phyloP scores from a whole-genome alignment of 2,113 vertebrate species.

The Lota lota region DNA sequence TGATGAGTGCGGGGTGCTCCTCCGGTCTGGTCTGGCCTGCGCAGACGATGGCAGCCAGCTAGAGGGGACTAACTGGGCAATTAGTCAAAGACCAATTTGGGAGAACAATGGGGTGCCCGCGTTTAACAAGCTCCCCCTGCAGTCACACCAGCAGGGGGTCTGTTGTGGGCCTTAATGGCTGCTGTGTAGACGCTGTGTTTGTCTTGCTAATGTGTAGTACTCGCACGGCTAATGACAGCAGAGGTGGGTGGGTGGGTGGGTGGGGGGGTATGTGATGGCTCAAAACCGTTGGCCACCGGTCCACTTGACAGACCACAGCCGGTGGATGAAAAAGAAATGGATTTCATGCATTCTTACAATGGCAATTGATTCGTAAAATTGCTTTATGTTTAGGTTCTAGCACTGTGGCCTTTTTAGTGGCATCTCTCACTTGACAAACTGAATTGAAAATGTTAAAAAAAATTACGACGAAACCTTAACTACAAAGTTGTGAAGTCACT shows the following conservation, averaged over 20 bases:
- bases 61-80: slow-evolving; percentile 72
- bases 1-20: slow-evolving; percentile 44
- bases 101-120: slow-evolving; percentile 67
- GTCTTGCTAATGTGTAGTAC: slow-evolving; percentile 64
- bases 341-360: no score
- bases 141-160: slow-evolving; percentile 51
- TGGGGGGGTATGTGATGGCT: slow-evolving; percentile 4
- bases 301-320: slow-evolving; percentile 15
- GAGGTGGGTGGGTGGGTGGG: slow-evolving; percentile 19
- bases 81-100: slow-evolving; percentile 75
- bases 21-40: slow-evolving; percentile 39
- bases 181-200: slow-evolving; percentile 67
- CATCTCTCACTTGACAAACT: no score
- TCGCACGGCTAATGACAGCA: slow-evolving; percentile 42
- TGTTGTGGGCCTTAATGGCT: slow-evolving; percentile 72
- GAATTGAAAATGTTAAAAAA: no score
- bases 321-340: no score
- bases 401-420: no score
- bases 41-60: slow-evolving; percentile 65
- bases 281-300: slow-evolving; percentile 24
- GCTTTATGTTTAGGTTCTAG: no score
- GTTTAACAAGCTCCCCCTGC: slow-evolving; percentile 64
- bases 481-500: no score
- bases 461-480: no score
- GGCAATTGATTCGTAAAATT: no score